Conservation (phyloP, 2,113 vertebrate species). For the Sus scrofa region T2T-Sscrofa CM000823.6:16957001-16957500, state of each 20-base stretch:
- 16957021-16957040: constrained; percentile 38
- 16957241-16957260: constrained; percentile 2
- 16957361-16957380: constrained; percentile 34
- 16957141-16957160: constrained; percentile 28
- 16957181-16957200: not conserved
- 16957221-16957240: constrained; percentile 49
- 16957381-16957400: not conserved
- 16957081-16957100: constrained; percentile 59
- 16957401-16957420: not conserved
- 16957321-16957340: not conserved
- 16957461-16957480: not conserved
- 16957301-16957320: constrained; percentile 36
- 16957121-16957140: constrained; percentile 10
- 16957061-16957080: constrained; percentile 45
- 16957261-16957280: constrained; percentile 21
- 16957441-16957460: not conserved
- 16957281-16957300: not conserved
- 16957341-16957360: not conserved
- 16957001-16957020: constrained; percentile 56
- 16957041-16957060: constrained; percentile 30
- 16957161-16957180: not conserved
- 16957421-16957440: not conserved
- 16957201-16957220: constrained; percentile 41
- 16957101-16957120: constrained; percentile 26
- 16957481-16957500: not conserved